Percentiles rank a stretch among this genome's conserved stretches.
These are phyloP conservation scores for Drosophila equinoxialis DNA, from an alignment of 1,140 invertebrate species.

Conservation along the genomic window DNA sequence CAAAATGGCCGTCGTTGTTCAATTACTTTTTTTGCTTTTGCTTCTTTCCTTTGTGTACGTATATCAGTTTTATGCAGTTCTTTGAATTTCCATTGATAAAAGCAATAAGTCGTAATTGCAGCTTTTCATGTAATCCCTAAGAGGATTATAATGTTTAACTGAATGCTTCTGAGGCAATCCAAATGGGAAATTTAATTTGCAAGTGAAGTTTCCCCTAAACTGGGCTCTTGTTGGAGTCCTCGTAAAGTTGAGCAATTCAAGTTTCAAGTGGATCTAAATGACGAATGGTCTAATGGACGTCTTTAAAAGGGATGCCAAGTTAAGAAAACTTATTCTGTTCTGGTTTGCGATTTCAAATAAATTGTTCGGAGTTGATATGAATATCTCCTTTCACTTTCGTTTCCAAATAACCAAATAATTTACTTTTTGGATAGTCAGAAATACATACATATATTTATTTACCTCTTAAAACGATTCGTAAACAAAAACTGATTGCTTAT, in stretches of 20 bases:
- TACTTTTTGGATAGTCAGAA: no score
- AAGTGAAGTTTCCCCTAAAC: neutral
- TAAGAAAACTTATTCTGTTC: no score
- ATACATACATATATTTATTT: no score
- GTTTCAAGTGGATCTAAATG: no score
- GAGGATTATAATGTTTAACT: slow-evolving; percentile 4
- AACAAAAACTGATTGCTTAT: no score
- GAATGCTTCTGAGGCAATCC: neutral
- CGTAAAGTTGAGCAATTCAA: neutral
- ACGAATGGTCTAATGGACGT: no score
- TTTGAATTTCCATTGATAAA: slow-evolving; percentile 32
- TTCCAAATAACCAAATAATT: no score
- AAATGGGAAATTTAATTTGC: slow-evolving; percentile 1
- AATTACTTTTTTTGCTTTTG: slow-evolving; percentile 45
- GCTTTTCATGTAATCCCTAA: slow-evolving; percentile 3
- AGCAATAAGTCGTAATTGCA: slow-evolving; percentile 20
- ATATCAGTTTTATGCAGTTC: slow-evolving; percentile 45
- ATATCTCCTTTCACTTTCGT: no score
- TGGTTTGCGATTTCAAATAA: no score
- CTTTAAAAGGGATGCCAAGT: no score
- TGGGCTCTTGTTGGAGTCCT: neutral
- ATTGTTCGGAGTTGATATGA: no score
- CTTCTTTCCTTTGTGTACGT: neutral
- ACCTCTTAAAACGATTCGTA: no score
- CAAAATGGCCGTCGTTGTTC: slow-evolving; percentile 82